These are phyloP conservation scores for Athalia rosae DNA, from an alignment of 2,888 invertebrate genomes.

Conservation along the genomic window DNA sequence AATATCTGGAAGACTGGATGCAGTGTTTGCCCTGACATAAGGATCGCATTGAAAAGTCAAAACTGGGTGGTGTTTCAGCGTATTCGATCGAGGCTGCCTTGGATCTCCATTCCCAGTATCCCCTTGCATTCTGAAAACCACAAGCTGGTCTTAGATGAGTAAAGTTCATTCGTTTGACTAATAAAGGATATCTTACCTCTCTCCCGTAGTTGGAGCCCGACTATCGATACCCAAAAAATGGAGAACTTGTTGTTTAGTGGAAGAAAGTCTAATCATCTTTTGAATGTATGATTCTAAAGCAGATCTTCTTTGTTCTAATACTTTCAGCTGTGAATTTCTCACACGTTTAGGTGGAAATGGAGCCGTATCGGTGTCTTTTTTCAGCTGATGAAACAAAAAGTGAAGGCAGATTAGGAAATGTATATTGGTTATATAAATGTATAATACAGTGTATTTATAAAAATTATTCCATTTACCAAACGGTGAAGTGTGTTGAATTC, in stretches of 20 bases:
- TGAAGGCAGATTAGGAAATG: neutral
- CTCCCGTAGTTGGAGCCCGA: conserved; percentile 51
- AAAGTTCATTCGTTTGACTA: neutral
- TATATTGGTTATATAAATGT: neutral
- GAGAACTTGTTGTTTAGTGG: conserved; percentile 73
- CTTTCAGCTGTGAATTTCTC: conserved; percentile 76
- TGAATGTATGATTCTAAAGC: conserved; percentile 76
- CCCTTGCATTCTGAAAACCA: conserved; percentile 57
- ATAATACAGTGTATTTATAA: neutral
- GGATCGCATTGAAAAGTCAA: conserved; percentile 71
- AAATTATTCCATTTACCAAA: conserved; percentile 68
- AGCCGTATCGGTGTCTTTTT: conserved; percentile 75
- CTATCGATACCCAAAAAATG: conserved; percentile 73
- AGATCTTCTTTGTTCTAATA: conserved; percentile 76
- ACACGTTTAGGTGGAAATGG: conserved; percentile 78
- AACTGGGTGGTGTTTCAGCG: conserved; percentile 69
- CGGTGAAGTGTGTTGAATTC: conserved; percentile 77
- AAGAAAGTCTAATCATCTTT: conserved; percentile 73
- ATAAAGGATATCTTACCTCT: conserved; percentile 6
- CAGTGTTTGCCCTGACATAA: conserved; percentile 66
- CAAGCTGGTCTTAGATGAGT: too few relatives aligned
- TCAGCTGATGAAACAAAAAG: conserved; percentile 68
- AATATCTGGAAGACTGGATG: conserved; percentile 70
- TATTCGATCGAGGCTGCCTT: conserved; percentile 51
- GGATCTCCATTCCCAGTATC: conserved; percentile 50